phyloP scores from a whole-genome alignment of 1,140 invertebrate genomes.

The Drosophila grimshawi region DNA sequence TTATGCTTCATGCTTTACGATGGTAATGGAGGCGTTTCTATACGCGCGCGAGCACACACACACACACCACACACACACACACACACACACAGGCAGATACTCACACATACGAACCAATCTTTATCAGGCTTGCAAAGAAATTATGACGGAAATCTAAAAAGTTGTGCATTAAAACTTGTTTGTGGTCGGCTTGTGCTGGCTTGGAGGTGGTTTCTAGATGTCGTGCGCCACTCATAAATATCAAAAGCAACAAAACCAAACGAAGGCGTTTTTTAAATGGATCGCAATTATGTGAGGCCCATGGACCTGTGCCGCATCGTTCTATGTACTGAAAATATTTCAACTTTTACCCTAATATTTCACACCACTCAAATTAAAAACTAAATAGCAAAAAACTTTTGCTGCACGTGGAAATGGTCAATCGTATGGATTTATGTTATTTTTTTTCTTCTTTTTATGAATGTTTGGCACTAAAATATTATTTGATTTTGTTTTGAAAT shows the following conservation, averaged over 20 bases:
- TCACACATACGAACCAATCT: conserved; percentile 57
- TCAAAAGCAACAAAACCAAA: conserved; percentile 59
- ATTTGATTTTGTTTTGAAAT: neutral
- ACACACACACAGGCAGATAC: conserved; percentile 8
- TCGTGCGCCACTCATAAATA: conserved; percentile 62
- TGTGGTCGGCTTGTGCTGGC: conserved; percentile 55
- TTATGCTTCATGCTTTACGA: conserved; percentile 71
- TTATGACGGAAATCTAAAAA: conserved; percentile 83
- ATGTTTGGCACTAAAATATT: conserved; percentile 4
- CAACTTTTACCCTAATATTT: neutral
- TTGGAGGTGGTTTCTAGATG: conserved; percentile 34
- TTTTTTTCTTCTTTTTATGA: neutral
- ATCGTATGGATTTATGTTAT: neutral
- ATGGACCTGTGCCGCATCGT: neutral
- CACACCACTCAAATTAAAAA: neutral
- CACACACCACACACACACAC: conserved; percentile 7
- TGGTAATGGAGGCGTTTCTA: conserved; percentile 58
- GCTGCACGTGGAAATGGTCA: conserved; percentile 6
- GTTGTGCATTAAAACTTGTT: conserved; percentile 81
- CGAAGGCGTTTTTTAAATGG: conserved; percentile 60
- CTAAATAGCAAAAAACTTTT: neutral
- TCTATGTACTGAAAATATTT: conserved; percentile 11
- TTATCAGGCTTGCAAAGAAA: conserved; percentile 74
- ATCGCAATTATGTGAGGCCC: conserved; percentile 58
- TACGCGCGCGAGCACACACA: conserved; percentile 9